Base-by-base conservation (phyloP, 2,797 vertebrate species). In the Pteronotus mesoamericanus region DNA sequence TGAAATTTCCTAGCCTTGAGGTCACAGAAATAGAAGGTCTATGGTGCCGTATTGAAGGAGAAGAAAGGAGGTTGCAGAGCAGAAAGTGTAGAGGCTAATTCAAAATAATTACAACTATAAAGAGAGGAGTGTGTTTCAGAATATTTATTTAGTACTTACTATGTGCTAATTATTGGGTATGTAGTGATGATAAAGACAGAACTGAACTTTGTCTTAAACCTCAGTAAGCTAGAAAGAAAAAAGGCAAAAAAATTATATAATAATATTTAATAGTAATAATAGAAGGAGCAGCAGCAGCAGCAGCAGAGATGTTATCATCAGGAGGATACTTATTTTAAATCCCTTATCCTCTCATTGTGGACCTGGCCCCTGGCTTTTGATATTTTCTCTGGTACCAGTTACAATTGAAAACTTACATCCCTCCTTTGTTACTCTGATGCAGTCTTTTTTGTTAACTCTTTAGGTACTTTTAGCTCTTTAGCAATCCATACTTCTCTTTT, bases 391-490 rank as follows among this genome's bases (percentile, higher is more conserved):
- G 91, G 66, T 9, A 12, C 5, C 16, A 37, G 6, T 93, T 72
- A 91, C 68, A 88, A 91, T 1, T 44, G 29, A 94, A 97, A 69
- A 92, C 34, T 64, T 84, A 89, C 66, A 90, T 42, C 21, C 32
- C 71, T 53, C 32, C 69, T 77, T 14, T 69, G 39, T 77, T 94
- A 77, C 79, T 86, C 37, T 72, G 53, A 94, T 53, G 55, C 2
- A 95, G 44, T 37, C 8, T 96, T 97, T 94, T 53, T 80, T 46
- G 21, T 34, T 82, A 88, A 79, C 84, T 22, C 15, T 84, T 96
- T 44, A 89, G 92, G 44, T 69, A 64, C 42, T 66, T 96, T 94
- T 86, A 93, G 44, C 21, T 84, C 32, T 84, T 97, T 6, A 95
- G 96, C 93, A 97, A 74, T 26, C 37, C n/a, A n/a, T n/a, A n/a